Conservation (phyloP, 1,140 invertebrate genomes). For the Mamestra configurata region DNA sequence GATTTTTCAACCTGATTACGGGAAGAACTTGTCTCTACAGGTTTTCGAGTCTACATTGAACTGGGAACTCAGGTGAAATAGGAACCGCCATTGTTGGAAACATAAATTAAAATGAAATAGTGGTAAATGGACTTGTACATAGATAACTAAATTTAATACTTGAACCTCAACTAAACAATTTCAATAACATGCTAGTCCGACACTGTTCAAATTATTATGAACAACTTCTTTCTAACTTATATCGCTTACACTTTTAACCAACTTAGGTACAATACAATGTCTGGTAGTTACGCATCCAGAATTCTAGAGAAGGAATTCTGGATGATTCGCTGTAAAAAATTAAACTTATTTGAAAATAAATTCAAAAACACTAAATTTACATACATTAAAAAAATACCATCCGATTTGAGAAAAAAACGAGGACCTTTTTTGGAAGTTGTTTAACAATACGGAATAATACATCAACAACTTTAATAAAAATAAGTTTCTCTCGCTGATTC, state of each 20-base stretch:
- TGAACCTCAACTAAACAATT: slow-evolving; percentile 1
- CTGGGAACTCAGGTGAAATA: too few species aligned
- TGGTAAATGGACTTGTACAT: too few species aligned
- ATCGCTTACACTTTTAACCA: neutral
- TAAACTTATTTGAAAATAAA: neutral
- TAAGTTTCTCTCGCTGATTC: neutral
- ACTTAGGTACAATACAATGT: too few species aligned
- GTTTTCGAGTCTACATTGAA: too few species aligned
- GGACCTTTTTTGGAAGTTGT: too few species aligned
- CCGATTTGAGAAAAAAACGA: too few species aligned
- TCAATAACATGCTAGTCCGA: neutral
- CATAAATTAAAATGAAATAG: too few species aligned
- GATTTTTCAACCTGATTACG: neutral
- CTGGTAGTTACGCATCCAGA: too few species aligned
- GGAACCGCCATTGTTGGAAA: too few species aligned
- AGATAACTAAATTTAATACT: neutral
- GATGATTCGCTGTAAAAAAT: neutral
- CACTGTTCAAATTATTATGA: neutral
- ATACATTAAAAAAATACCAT: too few species aligned
- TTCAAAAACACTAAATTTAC: too few species aligned
- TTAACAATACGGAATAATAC: neutral
- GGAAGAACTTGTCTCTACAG: neutral
- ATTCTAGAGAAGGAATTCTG: neutral
- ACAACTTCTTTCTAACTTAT: neutral
- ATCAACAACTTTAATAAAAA: neutral